Percentiles rank a stretch among this genome's conserved stretches.
Evolutionary conservation across 2,888 invertebrate species (phyloP).

Genomic region (Lithosia quadra): DNA sequence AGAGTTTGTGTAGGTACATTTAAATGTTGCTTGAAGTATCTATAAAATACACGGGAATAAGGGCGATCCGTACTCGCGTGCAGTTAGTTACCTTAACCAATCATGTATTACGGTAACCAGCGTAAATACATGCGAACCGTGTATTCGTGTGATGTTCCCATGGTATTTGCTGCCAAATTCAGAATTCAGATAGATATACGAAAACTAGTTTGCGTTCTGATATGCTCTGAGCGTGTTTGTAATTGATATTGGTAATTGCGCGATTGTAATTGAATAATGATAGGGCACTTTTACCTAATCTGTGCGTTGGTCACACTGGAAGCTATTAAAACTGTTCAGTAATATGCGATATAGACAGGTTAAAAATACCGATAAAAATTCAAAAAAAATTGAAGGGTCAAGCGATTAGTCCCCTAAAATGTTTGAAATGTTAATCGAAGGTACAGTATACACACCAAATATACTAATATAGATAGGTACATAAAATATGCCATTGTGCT

Average conservation of each 20-base stretch:
- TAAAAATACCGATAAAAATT: too few species aligned
- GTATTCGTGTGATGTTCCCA: constrained; percentile 40
- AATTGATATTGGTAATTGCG: constrained; percentile 1
- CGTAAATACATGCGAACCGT: constrained; percentile 62
- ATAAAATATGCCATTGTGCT: too few species aligned
- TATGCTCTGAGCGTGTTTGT: neutral
- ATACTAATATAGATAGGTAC: too few species aligned
- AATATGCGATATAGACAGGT: neutral
- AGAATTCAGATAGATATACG: constrained; percentile 1
- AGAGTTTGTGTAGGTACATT: too few species aligned
- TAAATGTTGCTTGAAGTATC: neutral
- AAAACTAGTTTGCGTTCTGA: constrained; percentile 13
- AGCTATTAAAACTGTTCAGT: neutral
- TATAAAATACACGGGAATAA: neutral
- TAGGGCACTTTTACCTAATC: neutral
- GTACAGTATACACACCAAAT: too few species aligned
- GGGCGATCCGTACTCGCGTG: neutral
- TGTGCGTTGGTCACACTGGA: constrained; percentile 1
- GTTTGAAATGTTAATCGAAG: too few species aligned
- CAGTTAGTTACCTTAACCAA: constrained; percentile 13
- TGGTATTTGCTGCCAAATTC: constrained; percentile 23
- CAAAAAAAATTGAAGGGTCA: too few species aligned
- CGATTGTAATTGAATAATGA: constrained; percentile 2
- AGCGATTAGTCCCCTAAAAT: too few species aligned
- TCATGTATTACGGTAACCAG: constrained; percentile 51